Percentiles rank a stretch among this genome's conserved stretches.
These are phyloP conservation scores for Scylla paramamosain DNA, from an alignment of 1,140 invertebrate genomes.

Conservation along the genomic window DNA sequence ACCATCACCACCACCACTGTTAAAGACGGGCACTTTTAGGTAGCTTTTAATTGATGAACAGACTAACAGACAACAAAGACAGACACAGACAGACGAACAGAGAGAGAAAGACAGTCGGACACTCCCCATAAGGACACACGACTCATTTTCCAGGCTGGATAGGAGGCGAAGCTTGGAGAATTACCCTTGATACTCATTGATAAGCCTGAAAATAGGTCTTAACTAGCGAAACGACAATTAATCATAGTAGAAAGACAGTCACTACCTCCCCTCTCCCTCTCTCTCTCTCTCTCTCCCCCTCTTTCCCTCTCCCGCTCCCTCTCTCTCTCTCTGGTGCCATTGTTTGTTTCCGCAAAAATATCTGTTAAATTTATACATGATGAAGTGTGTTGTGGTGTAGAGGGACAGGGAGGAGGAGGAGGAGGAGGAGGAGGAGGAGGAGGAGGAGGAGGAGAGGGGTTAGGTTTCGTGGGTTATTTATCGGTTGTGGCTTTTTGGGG, in stretches of 20 bases:
- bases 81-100: not conserved
- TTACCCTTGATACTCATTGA: slow-evolving; percentile 59
- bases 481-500: too few species aligned
- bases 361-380: not conserved
- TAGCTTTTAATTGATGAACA: too few species aligned
- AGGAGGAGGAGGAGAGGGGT: not conserved
- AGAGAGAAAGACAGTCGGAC: not conserved
- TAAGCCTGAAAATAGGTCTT: slow-evolving; percentile 65
- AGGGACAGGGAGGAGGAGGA: not conserved
- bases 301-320: not conserved
- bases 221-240: slow-evolving; percentile 57
- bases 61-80: too few species aligned
- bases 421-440: not conserved
- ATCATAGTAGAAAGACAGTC: slow-evolving; percentile 27
- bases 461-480: too few species aligned
- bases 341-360: too few species aligned
- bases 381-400: not conserved
- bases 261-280: not conserved
- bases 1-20: not conserved
- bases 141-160: slow-evolving; percentile 47
- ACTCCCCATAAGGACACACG: not conserved
- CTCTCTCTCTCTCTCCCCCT: not conserved
- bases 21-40: not conserved
- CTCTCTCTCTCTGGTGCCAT: too few species aligned
- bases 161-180: slow-evolving; percentile 56